Base-by-base conservation (phyloP, 2,113 vertebrate species). In the Machaerirhynchus nigripectus region DNA sequence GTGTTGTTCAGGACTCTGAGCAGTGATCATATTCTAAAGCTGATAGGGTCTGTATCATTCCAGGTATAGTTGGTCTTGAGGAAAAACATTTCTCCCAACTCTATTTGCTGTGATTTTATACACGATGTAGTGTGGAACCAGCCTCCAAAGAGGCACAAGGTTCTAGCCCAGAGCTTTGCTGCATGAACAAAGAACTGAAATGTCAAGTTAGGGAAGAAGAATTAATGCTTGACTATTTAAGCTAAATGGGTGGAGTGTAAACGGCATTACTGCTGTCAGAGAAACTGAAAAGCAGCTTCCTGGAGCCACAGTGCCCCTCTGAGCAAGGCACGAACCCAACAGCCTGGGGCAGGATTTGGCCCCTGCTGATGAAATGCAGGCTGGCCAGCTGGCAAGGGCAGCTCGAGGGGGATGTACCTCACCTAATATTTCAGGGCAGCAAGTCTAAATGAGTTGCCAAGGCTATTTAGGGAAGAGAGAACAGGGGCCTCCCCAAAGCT, bases 161-260 rank as follows among this genome's bases (percentile, higher is more conserved):
- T 64, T 63, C 46, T 33, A 87, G 33, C 39, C 68, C 9, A 6
- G 50, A 84, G 50, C 46, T 82, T 76, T 39, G 52, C 35, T 87
- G 44, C 73, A 44, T 3, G 50, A 90, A 79, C 40, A 76, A 79
- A 55, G 52, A 73, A 74, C 8, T 91, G 55, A 40, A 86, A 92
- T 52, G 44, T 89, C 61, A 65, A 73, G 75, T 91, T 93, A 88
- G 27, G 65, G 80, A 70, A 68, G 57, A 56, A 92, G 59, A 97
- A 93, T 81, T 73, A 83, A 81, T 74, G 76, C 50, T 82, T 69
- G 40, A 44, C 60, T 84, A 30, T 79, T 63, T 78, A 37, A 84
- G 55, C 53, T 69, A 17, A 79, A 91, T 75, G 55, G 55, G 20
- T 44, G 65, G 64, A 75, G 73, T 67, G 40, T 16, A 84, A 90